phyloP scores from a whole-genome alignment of 2,888 invertebrate genomes.

The Elmis aenea region DNA sequence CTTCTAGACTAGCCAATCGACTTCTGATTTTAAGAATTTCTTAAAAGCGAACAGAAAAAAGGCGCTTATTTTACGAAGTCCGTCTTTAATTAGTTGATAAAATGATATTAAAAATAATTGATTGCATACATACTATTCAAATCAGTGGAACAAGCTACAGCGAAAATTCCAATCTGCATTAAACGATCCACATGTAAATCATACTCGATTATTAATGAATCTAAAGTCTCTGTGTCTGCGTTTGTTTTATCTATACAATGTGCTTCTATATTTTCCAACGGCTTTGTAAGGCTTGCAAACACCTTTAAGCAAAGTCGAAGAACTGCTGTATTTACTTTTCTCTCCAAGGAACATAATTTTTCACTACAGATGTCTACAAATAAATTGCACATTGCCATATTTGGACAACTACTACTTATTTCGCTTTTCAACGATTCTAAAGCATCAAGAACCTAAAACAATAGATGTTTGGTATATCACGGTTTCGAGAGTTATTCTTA shows the following conservation, averaged over 20 bases:
- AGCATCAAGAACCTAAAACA: conserved; percentile 52
- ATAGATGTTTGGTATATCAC: too few relatives aligned
- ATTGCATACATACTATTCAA: too few relatives aligned
- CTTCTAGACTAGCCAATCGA: conserved; percentile 61
- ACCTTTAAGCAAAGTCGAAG: conserved; percentile 53
- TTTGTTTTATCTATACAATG: conserved; percentile 28
- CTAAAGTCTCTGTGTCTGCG: conserved; percentile 45
- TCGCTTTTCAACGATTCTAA: conserved; percentile 49
- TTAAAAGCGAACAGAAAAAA: too few relatives aligned
- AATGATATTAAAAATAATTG: too few relatives aligned
- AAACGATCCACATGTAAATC: conserved; percentile 64
- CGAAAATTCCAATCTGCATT: conserved; percentile 65
- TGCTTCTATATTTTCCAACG: conserved; percentile 32
- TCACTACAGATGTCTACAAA: conserved; percentile 57
- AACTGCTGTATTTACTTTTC: conserved; percentile 61
- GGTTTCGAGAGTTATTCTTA: too few relatives aligned
- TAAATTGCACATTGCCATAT: conserved; percentile 52
- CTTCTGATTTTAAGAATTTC: conserved; percentile 28
- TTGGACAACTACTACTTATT: conserved; percentile 45
- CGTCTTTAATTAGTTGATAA: too few relatives aligned
- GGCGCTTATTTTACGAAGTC: too few relatives aligned
- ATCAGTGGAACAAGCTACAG: conserved; percentile 57
- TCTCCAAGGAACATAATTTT: conserved; percentile 59
- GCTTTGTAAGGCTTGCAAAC: conserved; percentile 35
- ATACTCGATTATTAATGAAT: conserved; percentile 55